Evolutionary conservation across 2,888 invertebrate species (phyloP), one percentile per base, ranked within the genome.

Genomic region (Pilophorus perplexus): DNA sequence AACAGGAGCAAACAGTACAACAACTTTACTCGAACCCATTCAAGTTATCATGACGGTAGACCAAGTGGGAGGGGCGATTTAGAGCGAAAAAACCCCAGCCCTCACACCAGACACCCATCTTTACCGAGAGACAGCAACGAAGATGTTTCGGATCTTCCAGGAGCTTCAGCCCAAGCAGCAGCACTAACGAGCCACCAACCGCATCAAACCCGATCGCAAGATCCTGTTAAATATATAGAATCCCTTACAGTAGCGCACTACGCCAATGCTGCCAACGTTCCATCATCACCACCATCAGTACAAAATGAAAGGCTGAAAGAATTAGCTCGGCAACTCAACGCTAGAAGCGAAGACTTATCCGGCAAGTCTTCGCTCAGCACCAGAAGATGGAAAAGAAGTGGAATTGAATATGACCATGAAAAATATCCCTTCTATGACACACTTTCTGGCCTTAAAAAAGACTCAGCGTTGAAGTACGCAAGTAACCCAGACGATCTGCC

Each of bases 351-450:
- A 54, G 40, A 23, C 6, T 14, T 23, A 2, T 59, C 59, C 2
- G 23, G 44, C 2, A 23, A 16, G 27, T 14, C 23, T 14, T 23
- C 12, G 2, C 16, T 33, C 14, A 27, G 16, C 5, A 25, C 16
- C 0, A 46, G 59, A n/a, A 67, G 67, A 42, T 64, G 55, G 8
- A 68, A 33, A 23, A 1, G 27, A 2, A 25, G 14, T 28, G 42
- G 12, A n/a, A n/a, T 55, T 1, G 54, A 62, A 16, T 75, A 75
- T 37, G 72, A 73, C 23, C 71, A 75, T 52, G 48, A 67, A 20
- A 87, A 88, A 74, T 89, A 87, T 77, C 88, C 88, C 0, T 87
- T 85, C 74, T 88, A 88, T 69, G 74, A 76, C 1, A 65, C 72
- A 20, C 70, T 70, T 46, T 77, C 76, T 1, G 66, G 69, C 72